Evolutionary conservation across 1,140 invertebrate genomes (phyloP).

Genomic region (Pogonomyrmex californicus): DNA sequence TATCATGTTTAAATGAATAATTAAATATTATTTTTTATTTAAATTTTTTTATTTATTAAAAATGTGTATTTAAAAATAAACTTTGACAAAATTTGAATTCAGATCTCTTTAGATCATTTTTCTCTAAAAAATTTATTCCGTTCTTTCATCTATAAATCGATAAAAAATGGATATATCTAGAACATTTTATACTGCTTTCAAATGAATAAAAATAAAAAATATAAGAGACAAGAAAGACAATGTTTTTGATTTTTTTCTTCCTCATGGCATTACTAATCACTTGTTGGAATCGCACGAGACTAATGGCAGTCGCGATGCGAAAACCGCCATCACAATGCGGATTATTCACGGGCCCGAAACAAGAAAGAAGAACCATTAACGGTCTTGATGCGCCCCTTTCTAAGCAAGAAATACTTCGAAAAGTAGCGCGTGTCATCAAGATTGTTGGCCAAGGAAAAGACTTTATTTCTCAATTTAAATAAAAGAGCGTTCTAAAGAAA

Average conservation of each 20-base stretch:
- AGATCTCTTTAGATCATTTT: background rate
- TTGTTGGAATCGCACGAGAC: slow-evolving; percentile 41
- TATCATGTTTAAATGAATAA: background rate
- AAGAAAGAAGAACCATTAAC: slow-evolving; percentile 70
- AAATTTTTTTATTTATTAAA: too few species aligned
- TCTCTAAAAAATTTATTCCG: background rate
- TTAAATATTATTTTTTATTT: background rate
- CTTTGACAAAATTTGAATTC: background rate
- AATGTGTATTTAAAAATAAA: background rate
- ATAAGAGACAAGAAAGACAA: background rate
- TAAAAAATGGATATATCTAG: background rate
- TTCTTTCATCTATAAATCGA: background rate
- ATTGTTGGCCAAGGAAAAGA: background rate
- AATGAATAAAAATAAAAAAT: background rate
- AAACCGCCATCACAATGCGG: slow-evolving; percentile 69
- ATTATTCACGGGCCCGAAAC: slow-evolving; percentile 68
- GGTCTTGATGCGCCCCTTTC: slow-evolving; percentile 52
- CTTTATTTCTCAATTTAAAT: background rate
- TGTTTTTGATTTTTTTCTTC: slow-evolving; percentile 26
- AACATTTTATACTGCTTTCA: background rate
- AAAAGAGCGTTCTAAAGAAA: background rate
- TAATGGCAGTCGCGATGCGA: slow-evolving; percentile 48
- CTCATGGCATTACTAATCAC: slow-evolving; percentile 51
- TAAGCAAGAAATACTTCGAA: slow-evolving; percentile 65
- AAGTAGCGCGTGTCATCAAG: slow-evolving; percentile 47